These are phyloP conservation scores for Astyanax mexicanus DNA, from an alignment of 2,797 vertebrate species.

Conservation along the genomic window DNA sequence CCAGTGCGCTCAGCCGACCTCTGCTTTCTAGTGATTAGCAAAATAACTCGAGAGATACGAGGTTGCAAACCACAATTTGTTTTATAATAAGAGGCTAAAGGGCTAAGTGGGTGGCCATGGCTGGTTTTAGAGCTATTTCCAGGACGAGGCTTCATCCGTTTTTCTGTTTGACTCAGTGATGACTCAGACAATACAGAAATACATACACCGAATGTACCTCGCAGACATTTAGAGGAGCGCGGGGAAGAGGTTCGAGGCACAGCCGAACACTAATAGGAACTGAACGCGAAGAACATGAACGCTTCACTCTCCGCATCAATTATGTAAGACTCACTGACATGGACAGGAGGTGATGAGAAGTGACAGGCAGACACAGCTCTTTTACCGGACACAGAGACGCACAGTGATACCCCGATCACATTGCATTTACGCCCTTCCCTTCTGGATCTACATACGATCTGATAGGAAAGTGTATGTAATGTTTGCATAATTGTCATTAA, in stretches of 20 bases:
- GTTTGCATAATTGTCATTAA: conserved; percentile 19
- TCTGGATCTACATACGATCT: neutral
- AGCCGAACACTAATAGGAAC: neutral
- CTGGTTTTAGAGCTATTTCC: conserved; percentile 47
- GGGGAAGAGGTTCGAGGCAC: neutral
- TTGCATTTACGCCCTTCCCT: neutral
- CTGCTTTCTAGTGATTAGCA: no score
- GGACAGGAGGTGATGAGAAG: conserved; percentile 3
- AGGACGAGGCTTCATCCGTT: conserved; percentile 23
- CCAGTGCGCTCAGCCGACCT: no score
- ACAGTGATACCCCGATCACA: neutral
- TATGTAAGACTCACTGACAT: neutral
- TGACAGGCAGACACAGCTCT: conserved; percentile 1
- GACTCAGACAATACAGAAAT: conserved; percentile 3
- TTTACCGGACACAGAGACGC: neutral
- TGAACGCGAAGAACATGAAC: neutral
- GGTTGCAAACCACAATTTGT: neutral
- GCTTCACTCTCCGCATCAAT: neutral
- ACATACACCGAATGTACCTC: neutral
- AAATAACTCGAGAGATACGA: neutral
- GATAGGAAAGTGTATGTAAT: neutral
- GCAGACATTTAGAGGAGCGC: neutral
- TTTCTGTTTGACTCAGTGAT: conserved; percentile 37
- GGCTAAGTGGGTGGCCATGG: conserved; percentile 38
- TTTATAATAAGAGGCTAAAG: conserved; percentile 36